Conservation (phyloP, 2,113 vertebrate species). For the Chaetura pelagica region DNA sequence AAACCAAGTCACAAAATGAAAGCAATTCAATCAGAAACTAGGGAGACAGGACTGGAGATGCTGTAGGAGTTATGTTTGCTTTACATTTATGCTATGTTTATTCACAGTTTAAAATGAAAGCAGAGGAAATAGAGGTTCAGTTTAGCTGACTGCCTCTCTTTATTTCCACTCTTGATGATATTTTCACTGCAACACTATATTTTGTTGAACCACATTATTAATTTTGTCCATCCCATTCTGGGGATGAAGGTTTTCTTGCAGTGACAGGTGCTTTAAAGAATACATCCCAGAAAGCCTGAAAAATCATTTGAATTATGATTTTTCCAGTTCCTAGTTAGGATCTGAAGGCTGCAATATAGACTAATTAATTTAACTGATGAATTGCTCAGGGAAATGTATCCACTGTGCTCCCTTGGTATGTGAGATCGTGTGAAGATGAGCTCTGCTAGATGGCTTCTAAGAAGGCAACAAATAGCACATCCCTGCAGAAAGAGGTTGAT, state of each 20-base stretch:
- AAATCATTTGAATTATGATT: background rate
- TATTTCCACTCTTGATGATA: background rate
- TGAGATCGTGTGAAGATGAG: background rate
- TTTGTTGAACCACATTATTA: background rate
- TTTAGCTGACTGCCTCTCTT: background rate
- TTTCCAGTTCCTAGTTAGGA: background rate
- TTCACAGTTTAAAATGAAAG: background rate
- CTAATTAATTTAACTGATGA: background rate
- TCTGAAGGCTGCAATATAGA: background rate
- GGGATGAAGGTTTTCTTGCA: background rate
- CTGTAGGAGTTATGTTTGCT: background rate
- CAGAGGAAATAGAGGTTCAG: background rate
- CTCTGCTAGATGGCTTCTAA: fast-evolving
- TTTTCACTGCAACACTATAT: background rate
- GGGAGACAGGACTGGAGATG: background rate
- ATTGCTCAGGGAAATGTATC: background rate
- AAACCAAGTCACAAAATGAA: background rate
- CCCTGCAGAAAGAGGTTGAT: background rate
- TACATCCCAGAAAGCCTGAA: background rate
- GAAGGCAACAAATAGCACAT: background rate
- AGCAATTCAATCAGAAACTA: background rate
- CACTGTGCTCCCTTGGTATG: background rate
- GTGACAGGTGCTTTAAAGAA: background rate
- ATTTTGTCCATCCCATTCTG: background rate
- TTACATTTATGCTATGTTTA: background rate